Evolutionary conservation across 2,797 vertebrate species (phyloP), one percentile per base, ranked within the genome.

Genomic region (Sebastes paucispinis): DNA sequence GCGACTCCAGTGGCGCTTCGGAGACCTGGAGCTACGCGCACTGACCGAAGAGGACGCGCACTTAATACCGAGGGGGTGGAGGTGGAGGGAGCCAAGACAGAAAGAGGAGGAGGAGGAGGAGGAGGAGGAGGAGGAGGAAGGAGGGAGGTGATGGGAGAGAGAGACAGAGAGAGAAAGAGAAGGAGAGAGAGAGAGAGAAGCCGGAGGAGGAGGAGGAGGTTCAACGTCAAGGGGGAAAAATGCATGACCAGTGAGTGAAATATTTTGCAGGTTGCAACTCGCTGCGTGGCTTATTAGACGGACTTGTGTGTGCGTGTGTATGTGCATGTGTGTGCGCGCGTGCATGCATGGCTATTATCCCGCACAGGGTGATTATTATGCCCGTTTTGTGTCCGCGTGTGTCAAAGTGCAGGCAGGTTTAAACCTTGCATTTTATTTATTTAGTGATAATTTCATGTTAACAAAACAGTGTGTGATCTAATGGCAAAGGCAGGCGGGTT

Each of bases 171-270:
- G 60, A 67, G 78, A 54, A 77, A 75, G 50, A 72, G 68, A 47
- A 3, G 83, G 86, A 84, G 79, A 71, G 86, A 84, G 79, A 71
- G 84, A 39, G 84, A 75, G 71, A 69, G 77, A 80, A 86, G 86
- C 81, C 71, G 71, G 83, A 84, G 69, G 71, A 84, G 83, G 91
- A 91, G 91, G 91, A 91, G 93, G 95, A 93, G 91, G 91, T 91
- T 90, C 88, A 93, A 87, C 92, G 92, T 93, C 89, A 89, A 90
- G 82, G 93, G 91, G 82, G 87, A 90, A 88, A 88, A 93, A 93
- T 93, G 89, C 89, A 91, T 94, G 94, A 95, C 91, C 95, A 95
- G 93, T 92, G 94, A 94, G 94, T 92, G 93, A 94, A 95, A 93
- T 93, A 93, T 93, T 93, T 91, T 91, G 88, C 93, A 93, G 92